Percentiles rank a stretch among this genome's conserved stretches.
Conservation (phyloP, 2,113 vertebrate species). For the Onychostruthus taczanowskii region DNA sequence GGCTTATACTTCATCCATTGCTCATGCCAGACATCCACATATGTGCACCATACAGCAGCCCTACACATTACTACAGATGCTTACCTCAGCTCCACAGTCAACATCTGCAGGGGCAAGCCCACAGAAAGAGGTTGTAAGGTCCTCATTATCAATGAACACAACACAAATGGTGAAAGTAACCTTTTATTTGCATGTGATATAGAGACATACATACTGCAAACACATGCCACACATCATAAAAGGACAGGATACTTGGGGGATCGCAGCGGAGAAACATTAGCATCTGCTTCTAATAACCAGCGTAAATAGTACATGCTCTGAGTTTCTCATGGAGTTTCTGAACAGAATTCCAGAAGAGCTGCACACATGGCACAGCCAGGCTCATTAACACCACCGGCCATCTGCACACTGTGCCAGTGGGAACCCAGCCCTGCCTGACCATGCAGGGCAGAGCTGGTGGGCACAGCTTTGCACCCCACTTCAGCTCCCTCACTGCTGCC, state of each 20-base stretch:
- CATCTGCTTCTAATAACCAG: conserved; percentile 69
- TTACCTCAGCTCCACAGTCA: conserved; percentile 55
- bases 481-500: neutral
- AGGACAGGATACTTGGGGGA: conserved; percentile 71
- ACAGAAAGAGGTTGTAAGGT: conserved; percentile 65
- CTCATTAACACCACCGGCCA: neutral
- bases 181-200: conserved; percentile 73
- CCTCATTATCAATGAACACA: conserved; percentile 73
- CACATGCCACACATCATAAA: conserved; percentile 74
- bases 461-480: neutral
- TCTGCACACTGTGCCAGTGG: fast-evolving
- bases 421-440: neutral
- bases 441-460: neutral
- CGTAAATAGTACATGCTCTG: conserved; percentile 53
- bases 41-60: conserved; percentile 46
- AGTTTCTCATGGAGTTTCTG: conserved; percentile 66
- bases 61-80: conserved; percentile 44
- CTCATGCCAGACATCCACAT: conserved; percentile 47
- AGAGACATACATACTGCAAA: conserved; percentile 68
- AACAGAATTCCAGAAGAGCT: conserved; percentile 33
- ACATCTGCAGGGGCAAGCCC: conserved; percentile 65
- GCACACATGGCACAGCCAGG: neutral
- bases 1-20: neutral
- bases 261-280: conserved; percentile 55
- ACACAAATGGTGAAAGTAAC: conserved; percentile 76